Evolutionary conservation across 2,888 invertebrate species (phyloP).

Genomic region (Rutpela maculata): DNA sequence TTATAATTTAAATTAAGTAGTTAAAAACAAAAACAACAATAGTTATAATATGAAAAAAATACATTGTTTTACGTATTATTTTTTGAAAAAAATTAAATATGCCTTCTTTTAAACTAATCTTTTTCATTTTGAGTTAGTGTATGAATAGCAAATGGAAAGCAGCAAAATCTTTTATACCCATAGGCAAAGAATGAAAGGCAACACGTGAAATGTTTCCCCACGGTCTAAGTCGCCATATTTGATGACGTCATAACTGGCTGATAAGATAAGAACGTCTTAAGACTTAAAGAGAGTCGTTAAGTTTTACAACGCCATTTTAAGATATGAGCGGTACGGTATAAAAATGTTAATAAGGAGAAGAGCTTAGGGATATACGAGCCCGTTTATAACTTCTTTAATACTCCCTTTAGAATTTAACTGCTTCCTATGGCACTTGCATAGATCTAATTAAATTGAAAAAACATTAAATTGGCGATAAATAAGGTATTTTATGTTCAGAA

Average conservation of each 20-base stretch:
- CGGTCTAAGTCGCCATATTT: constrained; percentile 69
- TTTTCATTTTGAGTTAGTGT: too few species aligned
- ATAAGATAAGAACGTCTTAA: constrained; percentile 73
- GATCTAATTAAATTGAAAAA: constrained; percentile 34
- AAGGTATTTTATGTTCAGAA: not conserved
- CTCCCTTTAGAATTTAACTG: constrained; percentile 34
- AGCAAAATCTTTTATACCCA: too few species aligned
- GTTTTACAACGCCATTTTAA: constrained; percentile 70
- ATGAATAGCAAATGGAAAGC: too few species aligned
- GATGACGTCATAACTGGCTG: constrained; percentile 72
- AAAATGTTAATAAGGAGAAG: constrained; percentile 60
- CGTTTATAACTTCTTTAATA: constrained; percentile 45
- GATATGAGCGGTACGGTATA: constrained; percentile 59
- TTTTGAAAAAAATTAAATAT: too few species aligned
- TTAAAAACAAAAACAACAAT: too few species aligned
- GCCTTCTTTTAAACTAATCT: too few species aligned
- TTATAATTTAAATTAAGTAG: too few species aligned
- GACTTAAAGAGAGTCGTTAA: constrained; percentile 71
- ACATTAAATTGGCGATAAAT: constrained; percentile 13
- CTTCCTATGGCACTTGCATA: constrained; percentile 3
- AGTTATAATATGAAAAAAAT: too few species aligned
- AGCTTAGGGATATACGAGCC: constrained; percentile 46
- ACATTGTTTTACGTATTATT: too few species aligned
- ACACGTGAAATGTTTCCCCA: constrained; percentile 55
- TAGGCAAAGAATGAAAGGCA: constrained; percentile 24